phyloP scores from a whole-genome alignment of 2,113 vertebrate genomes.

The Motacilla alba region DNA sequence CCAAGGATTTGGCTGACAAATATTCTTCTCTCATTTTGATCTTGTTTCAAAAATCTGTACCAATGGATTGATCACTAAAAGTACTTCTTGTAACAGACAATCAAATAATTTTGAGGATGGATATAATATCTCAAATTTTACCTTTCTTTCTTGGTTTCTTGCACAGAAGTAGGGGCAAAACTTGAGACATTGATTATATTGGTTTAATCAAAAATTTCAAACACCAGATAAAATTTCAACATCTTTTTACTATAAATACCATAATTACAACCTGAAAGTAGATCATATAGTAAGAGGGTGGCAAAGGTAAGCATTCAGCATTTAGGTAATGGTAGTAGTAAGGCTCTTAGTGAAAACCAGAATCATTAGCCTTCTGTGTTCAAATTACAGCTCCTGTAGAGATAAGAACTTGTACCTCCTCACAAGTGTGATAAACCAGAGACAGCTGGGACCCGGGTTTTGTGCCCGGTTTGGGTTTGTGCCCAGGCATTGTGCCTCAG shows the following conservation, averaged over 20 bases:
- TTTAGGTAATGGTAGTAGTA: not conserved
- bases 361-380: not conserved
- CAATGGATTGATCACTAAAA: not conserved
- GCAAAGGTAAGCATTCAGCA: not conserved
- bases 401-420: not conserved
- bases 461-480: not conserved
- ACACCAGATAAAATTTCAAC: not conserved
- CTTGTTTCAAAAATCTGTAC: not conserved
- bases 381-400: not conserved
- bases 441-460: accelerated
- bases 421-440: not conserved
- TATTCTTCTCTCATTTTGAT: not conserved
- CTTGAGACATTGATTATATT: not conserved
- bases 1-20: not conserved
- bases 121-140: not conserved
- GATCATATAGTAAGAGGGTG: not conserved
- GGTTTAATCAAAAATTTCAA: not conserved
- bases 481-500: not conserved
- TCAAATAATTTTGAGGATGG: not conserved
- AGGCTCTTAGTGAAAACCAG: not conserved
- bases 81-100: not conserved
- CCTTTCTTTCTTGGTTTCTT: not conserved
- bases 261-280: not conserved
- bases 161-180: not conserved
- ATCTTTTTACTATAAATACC: not conserved